Evolutionary conservation across 2,113 vertebrate genomes (phyloP), one percentile per base, ranked within the genome.

Genomic region (Podilymbus podiceps): DNA sequence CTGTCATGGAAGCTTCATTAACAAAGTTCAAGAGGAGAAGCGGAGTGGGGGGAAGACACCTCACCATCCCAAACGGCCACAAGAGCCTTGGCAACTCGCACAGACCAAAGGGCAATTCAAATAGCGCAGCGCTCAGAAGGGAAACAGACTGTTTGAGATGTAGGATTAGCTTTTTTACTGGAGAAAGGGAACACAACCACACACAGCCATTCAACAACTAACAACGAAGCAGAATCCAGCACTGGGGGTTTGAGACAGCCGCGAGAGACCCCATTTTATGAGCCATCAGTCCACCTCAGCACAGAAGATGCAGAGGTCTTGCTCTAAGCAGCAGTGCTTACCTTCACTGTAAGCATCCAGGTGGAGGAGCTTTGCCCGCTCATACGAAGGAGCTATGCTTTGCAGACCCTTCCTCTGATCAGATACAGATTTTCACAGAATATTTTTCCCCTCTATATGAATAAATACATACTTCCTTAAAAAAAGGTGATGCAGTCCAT

Each of bases 61-160:
- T 49, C 73, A 49, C 22, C 90, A 47, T 5, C 46, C 59, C 52
- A 40, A 74, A 49, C 0, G 2, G 67, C 28, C 63, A 47, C 24
- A 22, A 31, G 25, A 72, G 35, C 56, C 22, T 52, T 24, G 18
- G 11, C 62, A 88, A n/a, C 55, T 15, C 14, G 28, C 27, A 50
- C 27, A 71, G 40, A 74, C 46, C 20, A 44, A 35, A 35, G 12
- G 19, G 9, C 27, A 59, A 59, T 31, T 49, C 62, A 67, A 49
- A 71, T 78, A 68, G 42, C 1, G 1, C 21, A 21, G 53, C 0
- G 1, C 22, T 24, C 19, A 14, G 22, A 78, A 74, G 55, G 66
- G 19, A 31, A 56, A 50, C 10, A 50, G 64, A 46, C 2, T 6
- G 4, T 52, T 3, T 68, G 49, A 69, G 77, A 49, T 0, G 1